A percentile compares a stretch with the other conserved stretches of the same genome.
These are phyloP conservation scores for Mesocentrotus franciscanus DNA, from an alignment of 53 echinoderm and acorn worm species.

Conservation along the genomic window DNA sequence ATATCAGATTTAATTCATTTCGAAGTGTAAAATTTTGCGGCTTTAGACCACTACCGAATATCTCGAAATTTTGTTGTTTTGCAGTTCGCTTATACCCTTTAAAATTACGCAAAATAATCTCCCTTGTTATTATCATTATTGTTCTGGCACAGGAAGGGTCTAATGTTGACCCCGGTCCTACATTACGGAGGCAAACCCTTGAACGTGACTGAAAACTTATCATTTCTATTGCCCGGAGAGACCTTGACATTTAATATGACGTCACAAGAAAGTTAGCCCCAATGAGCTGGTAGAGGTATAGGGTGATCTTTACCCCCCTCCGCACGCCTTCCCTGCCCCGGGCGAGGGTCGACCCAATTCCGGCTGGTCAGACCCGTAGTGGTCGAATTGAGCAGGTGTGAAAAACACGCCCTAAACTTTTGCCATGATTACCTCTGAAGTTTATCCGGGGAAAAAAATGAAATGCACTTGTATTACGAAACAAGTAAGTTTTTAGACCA, in stretches of 20 bases:
- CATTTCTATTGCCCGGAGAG: conserved; percentile 5
- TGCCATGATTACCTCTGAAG: neutral
- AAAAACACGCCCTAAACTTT: neutral
- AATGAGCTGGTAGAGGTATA: neutral
- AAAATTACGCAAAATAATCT: neutral
- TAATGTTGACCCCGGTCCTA: neutral
- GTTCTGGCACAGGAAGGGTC: neutral
- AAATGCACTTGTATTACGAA: neutral
- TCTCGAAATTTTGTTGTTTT: too few relatives aligned
- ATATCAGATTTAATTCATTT: too few relatives aligned
- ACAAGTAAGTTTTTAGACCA: too few relatives aligned
- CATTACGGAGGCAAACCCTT: neutral
- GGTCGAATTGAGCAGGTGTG: conserved; percentile 13
- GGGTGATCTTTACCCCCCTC: conserved; percentile 29
- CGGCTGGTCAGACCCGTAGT: neutral
- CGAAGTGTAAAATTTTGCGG: too few relatives aligned
- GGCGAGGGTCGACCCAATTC: conserved; percentile 31
- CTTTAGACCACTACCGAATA: too few relatives aligned
- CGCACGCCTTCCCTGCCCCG: neutral
- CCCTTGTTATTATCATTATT: neutral
- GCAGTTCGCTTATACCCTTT: neutral
- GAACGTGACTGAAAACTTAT: conserved; percentile 21
- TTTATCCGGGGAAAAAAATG: neutral
- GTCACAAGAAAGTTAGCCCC: conserved; percentile 22
- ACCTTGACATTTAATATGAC: conserved; percentile 44